Evolutionary conservation across 2,113 vertebrate genomes (phyloP), one percentile per base, ranked within the genome.

Genomic region (Ctenomys sociabilis): DNA sequence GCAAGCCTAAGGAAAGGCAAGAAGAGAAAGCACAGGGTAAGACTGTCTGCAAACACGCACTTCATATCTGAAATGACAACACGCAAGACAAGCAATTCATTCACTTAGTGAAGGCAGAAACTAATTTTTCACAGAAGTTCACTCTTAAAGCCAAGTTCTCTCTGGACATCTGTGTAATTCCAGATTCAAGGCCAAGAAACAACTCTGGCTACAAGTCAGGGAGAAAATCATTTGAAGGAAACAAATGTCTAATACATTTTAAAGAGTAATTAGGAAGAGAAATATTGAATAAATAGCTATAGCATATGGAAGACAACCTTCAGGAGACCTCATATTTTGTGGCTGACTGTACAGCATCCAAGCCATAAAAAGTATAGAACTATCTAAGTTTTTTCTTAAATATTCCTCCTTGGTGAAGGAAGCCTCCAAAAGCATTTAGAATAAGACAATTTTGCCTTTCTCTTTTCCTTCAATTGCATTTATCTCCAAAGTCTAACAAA

Each of bases 1-100:
- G 92, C 26, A 98, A 96, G 91, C 99, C 99, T 99, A 98, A 21
- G 88, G 10, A 85, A 97, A 26, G 17, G n/a, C 5, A 94, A 22
- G 40, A 73, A 40, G n/a, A 91, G 35, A 45, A 81, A 73, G 1
- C 26, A 30, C 43, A n/a, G 40, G 72, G 90, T 85, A 80, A 95
- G 3, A 83, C 80, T 93, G 77, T 37, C 94, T 82, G 66, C 43
- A 97, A 97, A 88, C 14, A 52, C 43, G 77, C 70, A 89, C 66
- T 91, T 96, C 95, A 90, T 68, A 94, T 75, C 86, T 57, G 40
- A 96, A 59, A 85, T 54, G 75, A 77, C 86, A 94, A 91, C 35
- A 96, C 90, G 95, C 96, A 85, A 35, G 96, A 97, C 32, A 52
- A 81, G 81, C 75, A 84, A 88, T 90, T 97, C 96, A 97, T 95